Base-by-base conservation (phyloP, 2,888 invertebrate species). In the Eupithecia dodoneata region DNA sequence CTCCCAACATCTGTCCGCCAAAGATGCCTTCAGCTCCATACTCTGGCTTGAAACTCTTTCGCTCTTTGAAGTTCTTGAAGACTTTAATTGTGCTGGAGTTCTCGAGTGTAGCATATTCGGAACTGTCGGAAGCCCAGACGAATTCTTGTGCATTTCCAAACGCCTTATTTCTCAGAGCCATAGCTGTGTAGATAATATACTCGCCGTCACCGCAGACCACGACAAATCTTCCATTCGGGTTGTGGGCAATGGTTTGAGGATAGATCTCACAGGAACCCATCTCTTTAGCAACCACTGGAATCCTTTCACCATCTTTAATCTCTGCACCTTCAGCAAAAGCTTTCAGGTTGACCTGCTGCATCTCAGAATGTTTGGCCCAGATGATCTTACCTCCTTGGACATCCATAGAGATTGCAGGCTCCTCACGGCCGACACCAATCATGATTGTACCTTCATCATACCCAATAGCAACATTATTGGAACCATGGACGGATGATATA, bases 261-360 rank as follows among this genome's bases (percentile, higher is more conserved):
- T 99, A 99, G 81, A 99, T 99, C 93, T 99, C 99, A 90, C 99
- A 99, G 7, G 99, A 98, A 2, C 99, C 99, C 98, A 99, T 99
- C 88, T 99, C 99, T 91, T 99, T 99, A 0, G 99, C 98, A 3
- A 98, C 98, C 1, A 99, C 96, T 0, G 99, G 98, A 15, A 99
- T 95, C 2, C 98, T 96, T 92, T 99, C 99, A 0, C 99, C 99
- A 87, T 99, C 99, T 87, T 97, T 97, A 77, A 98, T 96, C 88
- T 97, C 97, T 0, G 96, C 96, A 80, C 94, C 97, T 93, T 98
- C 98, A 2, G 97, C 96, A 71, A 98, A 90, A 0, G 98, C 97
- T 90, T 99, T 99, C 81, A 99, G 93, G 92, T 99, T 99, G 7
- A 98, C 98, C 91, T 99, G 99, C 90, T 99, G 99, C 91, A 99